Evolutionary conservation across 2,113 vertebrate species (phyloP), one percentile per base, ranked within the genome.

Genomic region (Solea senegalensis): DNA sequence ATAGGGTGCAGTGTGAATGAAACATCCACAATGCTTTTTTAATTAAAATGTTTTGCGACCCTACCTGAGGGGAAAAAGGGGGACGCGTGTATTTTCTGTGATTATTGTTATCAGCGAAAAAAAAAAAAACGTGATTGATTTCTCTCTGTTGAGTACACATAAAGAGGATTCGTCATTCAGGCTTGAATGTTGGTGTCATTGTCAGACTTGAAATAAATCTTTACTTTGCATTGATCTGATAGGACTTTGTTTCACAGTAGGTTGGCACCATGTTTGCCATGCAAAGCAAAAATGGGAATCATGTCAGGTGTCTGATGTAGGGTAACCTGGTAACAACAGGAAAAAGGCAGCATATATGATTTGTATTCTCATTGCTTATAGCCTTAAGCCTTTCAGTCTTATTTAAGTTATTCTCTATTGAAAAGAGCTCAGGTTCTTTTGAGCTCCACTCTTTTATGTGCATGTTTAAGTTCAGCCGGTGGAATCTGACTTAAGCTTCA

Each of bases 221-320:
- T 64, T 34, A 15, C 27, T 40, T 67, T 53, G 14, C 21, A n/a
- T 27, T 61, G 10, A 68, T 72, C 44, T 41, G 14, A 41, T 16
- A 3, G 8, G 9, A 56, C 41, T 70, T 60, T 58, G 41, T 55
- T 49, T 28, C 11, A 45, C 60, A 16, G 39, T 1, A 41, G 13
- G 39, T 1, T 34, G 13, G 56, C 26, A 39, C 9, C 15, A 67
- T 73, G 12, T 91, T 93, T 62, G 78, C 81, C 74, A 81, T 85
- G 79, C 90, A 90, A 90, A 15, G 50, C 1, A 88, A 87, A 58
- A 58, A 65, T 55, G 34, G 21, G 85, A 89, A 88, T 2, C 87
- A 90, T 2, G 85, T 88, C 0, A 81, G 80, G 66, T 90, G 91
- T 92, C 87, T 95, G 58, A 73, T 93, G 91, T 93, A 95, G 93